Evolutionary conservation across 1,140 invertebrate species (phyloP), one percentile per base, ranked within the genome.

Genomic region (Zophobas atratus): DNA sequence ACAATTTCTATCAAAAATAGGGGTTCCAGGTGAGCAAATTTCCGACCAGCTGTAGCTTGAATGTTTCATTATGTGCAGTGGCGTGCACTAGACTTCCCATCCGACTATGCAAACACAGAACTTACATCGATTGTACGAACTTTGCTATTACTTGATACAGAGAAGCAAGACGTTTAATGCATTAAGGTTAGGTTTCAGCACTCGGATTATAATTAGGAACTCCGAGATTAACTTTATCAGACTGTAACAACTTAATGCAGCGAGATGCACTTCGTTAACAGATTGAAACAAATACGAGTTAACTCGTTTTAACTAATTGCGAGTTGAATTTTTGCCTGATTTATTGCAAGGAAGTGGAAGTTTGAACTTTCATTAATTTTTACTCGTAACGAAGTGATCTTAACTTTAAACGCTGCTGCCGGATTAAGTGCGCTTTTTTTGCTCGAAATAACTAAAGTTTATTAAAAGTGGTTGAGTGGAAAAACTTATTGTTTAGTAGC

Each of bases 271-370:
- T 73, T 73, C 49, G 71, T 73, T 73, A 73, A 73, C 71, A 73
- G 71, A 73, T 73, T 73, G 71, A 73, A 73, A 73, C 71, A 55
- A 73, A 73, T 48, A 73, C 56, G 56, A 53, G 49, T 73, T 73
- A 56, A 73, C 49, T 73, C 55, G 71, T 56, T 56, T 43, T 56
- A 55, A 56, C 35, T 56, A 72, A 73, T 73, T 73, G 20, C 20
- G 20, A 20, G 20, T 20, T 20, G 20, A 20, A 20, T 20, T 20
- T 20, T 20, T 20, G 20, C 20, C 20, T 20, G 20, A 20, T 20
- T 20, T 20, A 20, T 20, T 20, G 20, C 20, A 20, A 20, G 20
- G 20, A 20, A 20, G 20, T 20, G 20, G 20, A 20, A 32, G n/a
- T 67, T 33, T 63, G n/a, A 43, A 43, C 39, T 67, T 67, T 38